Conservation (phyloP, 2,113 vertebrate genomes). For the western clawed frog (Xenopus tropicalis) region UCB_Xtro_10.0 CM004450.2:29769001-29769500, state of each 20-base stretch:
- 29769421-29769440: too few species aligned
- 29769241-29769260: slow-evolving; percentile 67
- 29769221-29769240: slow-evolving; percentile 65
- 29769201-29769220: slow-evolving; percentile 73
- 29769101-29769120: slow-evolving; percentile 69
- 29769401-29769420: too few species aligned
- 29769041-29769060: slow-evolving; percentile 58
- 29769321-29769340: slow-evolving; percentile 68
- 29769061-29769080: slow-evolving; percentile 59
- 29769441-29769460: too few species aligned
- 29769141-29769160: slow-evolving; percentile 69
- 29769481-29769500: too few species aligned
- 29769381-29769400: too few species aligned
- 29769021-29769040: slow-evolving; percentile 30
- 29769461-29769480: too few species aligned
- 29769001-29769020: slow-evolving; percentile 11
- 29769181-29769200: slow-evolving; percentile 69
- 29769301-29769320: slow-evolving; percentile 71
- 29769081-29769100: slow-evolving; percentile 63
- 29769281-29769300: slow-evolving; percentile 56
- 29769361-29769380: slow-evolving; percentile 68
- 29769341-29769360: slow-evolving; percentile 65
- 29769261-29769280: slow-evolving; percentile 64
- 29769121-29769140: slow-evolving; percentile 79
- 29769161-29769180: slow-evolving; percentile 76